phyloP scores from a whole-genome alignment of 2,113 vertebrate genomes.

The Prionailurus viverrinus region DNA sequence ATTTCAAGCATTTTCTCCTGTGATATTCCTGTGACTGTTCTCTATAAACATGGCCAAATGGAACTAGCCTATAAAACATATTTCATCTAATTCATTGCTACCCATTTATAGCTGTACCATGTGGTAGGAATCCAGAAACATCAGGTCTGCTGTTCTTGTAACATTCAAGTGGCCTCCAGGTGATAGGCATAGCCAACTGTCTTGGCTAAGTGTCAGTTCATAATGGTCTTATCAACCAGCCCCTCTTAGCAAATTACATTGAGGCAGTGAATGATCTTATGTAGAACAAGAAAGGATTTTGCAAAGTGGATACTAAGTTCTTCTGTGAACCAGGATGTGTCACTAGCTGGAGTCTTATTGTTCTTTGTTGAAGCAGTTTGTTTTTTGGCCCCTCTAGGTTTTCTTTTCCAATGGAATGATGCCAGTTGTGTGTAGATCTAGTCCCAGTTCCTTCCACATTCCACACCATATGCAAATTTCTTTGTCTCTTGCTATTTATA shows the following conservation, averaged over 20 bases:
- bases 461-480: neutral
- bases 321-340: neutral
- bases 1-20: constrained; percentile 9
- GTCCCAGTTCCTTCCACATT: neutral
- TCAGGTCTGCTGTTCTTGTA: constrained; percentile 36
- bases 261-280: neutral
- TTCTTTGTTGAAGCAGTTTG: constrained; percentile 32
- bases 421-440: neutral
- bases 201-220: neutral
- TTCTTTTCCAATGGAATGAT: neutral
- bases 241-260: neutral
- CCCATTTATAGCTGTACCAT: constrained; percentile 31
- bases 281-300: neutral
- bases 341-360: neutral
- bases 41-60: constrained; percentile 14
- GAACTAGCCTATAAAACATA: constrained; percentile 35
- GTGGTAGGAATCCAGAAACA: constrained; percentile 37
- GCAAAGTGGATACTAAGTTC: neutral
- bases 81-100: constrained; percentile 47
- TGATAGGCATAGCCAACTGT: neutral
- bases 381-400: neutral
- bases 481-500: neutral
- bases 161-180: constrained; percentile 42
- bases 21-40: neutral
- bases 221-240: neutral